These are phyloP conservation scores for Phymorhynchus buccinoides DNA, from an alignment of 1,140 invertebrate species.

Conservation along the genomic window DNA sequence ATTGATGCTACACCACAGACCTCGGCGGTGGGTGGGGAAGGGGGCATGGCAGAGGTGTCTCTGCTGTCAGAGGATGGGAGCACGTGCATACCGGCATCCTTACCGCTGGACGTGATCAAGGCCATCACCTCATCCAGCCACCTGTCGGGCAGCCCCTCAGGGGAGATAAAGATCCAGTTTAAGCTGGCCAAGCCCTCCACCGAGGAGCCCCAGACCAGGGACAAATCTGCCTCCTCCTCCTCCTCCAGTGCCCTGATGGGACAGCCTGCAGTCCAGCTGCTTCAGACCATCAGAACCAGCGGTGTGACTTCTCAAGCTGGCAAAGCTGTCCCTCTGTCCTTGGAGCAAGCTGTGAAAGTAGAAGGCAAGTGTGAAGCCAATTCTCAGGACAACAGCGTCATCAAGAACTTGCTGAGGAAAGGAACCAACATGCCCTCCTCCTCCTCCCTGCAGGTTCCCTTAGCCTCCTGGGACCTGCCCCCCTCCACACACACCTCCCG, in stretches of 20 bases:
- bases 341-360: conserved; percentile 22
- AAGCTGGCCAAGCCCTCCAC: conserved; percentile 34
- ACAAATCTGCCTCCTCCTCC: neutral
- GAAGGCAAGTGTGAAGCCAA: conserved; percentile 3
- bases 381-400: conserved; percentile 81
- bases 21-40: neutral
- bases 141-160: conserved; percentile 19
- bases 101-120: conserved; percentile 30
- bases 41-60: conserved; percentile 22
- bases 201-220: neutral
- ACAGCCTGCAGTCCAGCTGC: conserved; percentile 46
- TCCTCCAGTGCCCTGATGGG: conserved; percentile 38
- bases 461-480: neutral
- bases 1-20: neutral
- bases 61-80: conserved; percentile 25
- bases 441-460: neutral
- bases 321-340: neutral
- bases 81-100: conserved; percentile 16
- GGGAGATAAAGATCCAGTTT: conserved; percentile 49
- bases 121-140: conserved; percentile 24
- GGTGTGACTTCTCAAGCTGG: neutral
- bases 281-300: conserved; percentile 15
- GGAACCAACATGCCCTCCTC: conserved; percentile 72
- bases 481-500: conserved; percentile 16
- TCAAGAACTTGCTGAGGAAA: conserved; percentile 87